Evolutionary conservation across 2,888 invertebrate species (phyloP), one percentile per base, ranked within the genome.

Genomic region (Lepetodrilus schrolli): DNA sequence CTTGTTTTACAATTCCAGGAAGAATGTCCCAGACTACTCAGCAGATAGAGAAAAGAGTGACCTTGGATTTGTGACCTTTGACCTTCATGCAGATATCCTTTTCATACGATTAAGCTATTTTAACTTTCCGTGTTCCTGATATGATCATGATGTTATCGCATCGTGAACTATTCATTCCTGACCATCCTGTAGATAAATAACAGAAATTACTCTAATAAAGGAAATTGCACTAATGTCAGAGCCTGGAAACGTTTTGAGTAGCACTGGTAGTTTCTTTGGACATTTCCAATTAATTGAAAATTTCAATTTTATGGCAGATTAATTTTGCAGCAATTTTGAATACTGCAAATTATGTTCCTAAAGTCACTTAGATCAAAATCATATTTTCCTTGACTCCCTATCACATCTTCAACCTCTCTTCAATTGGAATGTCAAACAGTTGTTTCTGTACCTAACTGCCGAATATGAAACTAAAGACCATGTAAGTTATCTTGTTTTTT

Each of bases 401-500:
- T 43, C 81, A 92, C 92, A 94, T 92, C 93, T 99, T 71, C 94
- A 95, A 30, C 94, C 94, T 82, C 92, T 99, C 26, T 99, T 99
- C 92, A 99, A 99, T 91, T 99, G 99, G 99, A 99, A 99, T 92
- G 98, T 99, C 0, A 99, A 99, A 89, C 97, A 99, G 90, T 92
- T 99, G 81, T 99, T 99, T 91, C 92, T 99, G 34, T 99, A 97
- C 90, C 92, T 99, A 38, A 97, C 97, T 48, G 99, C 99, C 1
- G 98, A 99, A 91, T 99, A 99, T 91, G 92, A 94, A 84, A 97
- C 98, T 13, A 92, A 93, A 21, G 94, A 94, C 79, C 99, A 99
- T 92, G 94, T 92, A 94, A 89, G 92, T 97, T n/a, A n/a, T 65
- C 96, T 48, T n/a, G 21, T 17, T 51, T 34, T 21, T 23, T 10